These are phyloP conservation scores for Caretta caretta DNA, from an alignment of 2,113 vertebrate genomes.

Conservation along the genomic window DNA sequence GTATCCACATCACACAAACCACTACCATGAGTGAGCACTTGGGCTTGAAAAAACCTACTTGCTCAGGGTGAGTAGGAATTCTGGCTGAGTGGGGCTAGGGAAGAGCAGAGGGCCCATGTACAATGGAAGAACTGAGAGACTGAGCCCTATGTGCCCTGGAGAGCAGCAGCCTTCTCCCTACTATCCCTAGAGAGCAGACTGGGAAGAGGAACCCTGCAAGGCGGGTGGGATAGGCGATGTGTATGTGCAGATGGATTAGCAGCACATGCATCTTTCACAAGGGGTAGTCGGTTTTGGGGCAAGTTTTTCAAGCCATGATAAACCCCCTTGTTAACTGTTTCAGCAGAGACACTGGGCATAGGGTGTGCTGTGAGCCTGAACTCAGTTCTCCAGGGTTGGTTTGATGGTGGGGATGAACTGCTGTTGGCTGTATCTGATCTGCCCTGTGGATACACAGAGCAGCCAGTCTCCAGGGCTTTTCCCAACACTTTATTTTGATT, in stretches of 20 bases:
- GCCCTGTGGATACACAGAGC: accelerated
- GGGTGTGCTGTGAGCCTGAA: not conserved
- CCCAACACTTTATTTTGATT: not conserved
- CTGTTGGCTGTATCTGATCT: not conserved
- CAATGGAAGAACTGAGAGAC: not conserved
- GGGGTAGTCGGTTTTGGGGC: accelerated
- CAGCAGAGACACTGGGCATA: not conserved
- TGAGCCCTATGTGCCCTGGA: not conserved
- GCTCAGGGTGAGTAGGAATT: not conserved
- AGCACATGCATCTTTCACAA: not conserved
- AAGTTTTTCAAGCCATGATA: not conserved
- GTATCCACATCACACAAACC: not conserved
- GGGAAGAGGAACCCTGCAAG: not conserved
- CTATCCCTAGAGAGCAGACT: not conserved
- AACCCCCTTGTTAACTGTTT: not conserved
- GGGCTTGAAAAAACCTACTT: not conserved
- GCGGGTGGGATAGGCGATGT: not conserved
- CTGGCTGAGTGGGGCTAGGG: accelerated
- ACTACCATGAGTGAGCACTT: accelerated
- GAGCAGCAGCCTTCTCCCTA: not conserved
- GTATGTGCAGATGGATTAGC: not conserved
- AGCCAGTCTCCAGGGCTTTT: accelerated
- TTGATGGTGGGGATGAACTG: not conserved
- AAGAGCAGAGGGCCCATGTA: not conserved
- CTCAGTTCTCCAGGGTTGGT: not conserved